Evolutionary conservation across 2,797 vertebrate species (phyloP).

Genomic region (Intellagama lesueurii): DNA sequence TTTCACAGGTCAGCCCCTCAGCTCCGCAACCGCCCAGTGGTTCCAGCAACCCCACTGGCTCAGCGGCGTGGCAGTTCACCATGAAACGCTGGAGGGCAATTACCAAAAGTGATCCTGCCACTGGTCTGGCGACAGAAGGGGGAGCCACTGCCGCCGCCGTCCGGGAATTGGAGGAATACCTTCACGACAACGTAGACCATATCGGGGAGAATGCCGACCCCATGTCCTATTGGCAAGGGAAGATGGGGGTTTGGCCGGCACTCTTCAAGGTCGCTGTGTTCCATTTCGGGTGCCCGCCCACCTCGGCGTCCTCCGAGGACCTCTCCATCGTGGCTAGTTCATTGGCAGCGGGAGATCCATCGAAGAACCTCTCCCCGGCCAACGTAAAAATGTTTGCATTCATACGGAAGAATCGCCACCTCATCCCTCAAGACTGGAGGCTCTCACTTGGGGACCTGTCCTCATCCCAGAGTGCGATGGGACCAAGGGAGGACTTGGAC

Average conservation of each 20-base stretch:
- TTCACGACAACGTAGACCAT: slow-evolving; percentile 29
- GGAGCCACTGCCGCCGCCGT: background rate
- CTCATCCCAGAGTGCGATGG: background rate
- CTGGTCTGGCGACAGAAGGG: background rate
- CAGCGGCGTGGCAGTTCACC: slow-evolving; percentile 28
- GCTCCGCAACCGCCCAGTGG: background rate
- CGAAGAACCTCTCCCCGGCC: slow-evolving; percentile 19
- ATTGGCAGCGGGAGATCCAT: accelerated
- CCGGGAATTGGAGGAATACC: slow-evolving; percentile 34
- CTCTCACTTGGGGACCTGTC: slow-evolving; percentile 12
- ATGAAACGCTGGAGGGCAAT: slow-evolving; percentile 37
- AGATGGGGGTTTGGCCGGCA: slow-evolving; percentile 21
- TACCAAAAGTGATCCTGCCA: slow-evolving; percentile 9
- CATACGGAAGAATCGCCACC: slow-evolving; percentile 33
- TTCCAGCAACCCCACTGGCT: background rate
- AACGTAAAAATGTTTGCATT: slow-evolving; percentile 28
- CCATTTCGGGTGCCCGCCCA: slow-evolving; percentile 24
- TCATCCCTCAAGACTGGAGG: slow-evolving; percentile 32
- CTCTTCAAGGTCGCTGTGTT: slow-evolving; percentile 29
- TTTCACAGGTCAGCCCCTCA: accelerated
- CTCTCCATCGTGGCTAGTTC: accelerated
- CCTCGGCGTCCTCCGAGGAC: background rate
- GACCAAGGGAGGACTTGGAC: slow-evolving; percentile 10
- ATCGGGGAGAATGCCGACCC: slow-evolving; percentile 4
- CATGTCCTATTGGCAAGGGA: slow-evolving; percentile 38